Evolutionary conservation across 2,888 invertebrate genomes (phyloP), one percentile per base, ranked within the genome.

Genomic region (Chrysina gloriosa): DNA sequence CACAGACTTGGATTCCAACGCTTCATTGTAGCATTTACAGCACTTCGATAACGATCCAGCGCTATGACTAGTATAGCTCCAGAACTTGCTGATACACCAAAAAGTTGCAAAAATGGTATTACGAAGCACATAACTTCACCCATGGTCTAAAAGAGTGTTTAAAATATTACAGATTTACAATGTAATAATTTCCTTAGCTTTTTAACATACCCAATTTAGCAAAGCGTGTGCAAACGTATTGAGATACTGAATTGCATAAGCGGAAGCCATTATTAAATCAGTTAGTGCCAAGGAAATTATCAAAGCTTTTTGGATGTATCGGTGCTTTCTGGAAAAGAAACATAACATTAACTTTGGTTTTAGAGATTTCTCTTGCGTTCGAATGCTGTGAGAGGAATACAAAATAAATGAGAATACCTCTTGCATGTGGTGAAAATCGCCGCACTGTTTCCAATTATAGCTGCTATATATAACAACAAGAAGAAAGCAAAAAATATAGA

Each of bases 51-150:
- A 56, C 88, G 82, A 75, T 89, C 88, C 58, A 87, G 70, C 1
- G 88, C 87, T 16, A 89, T 86, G 11, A 84, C 83, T 7, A 87
- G 82, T 14, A 89, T 77, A 0, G 86, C 84, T 56, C 86, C 76
- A 9, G 87, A 87, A 72, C 86, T 86, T 1, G 83, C 84, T 31
- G 87, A 74, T 34, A 87, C 82, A 1, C 86, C 85, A 0, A 83
- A 80, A 0, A 85, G 84, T 73, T 87, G 86, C 0, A 84, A 73
- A 73, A 85, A 84, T 1, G 88, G 87, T 56, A 86, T 79, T 29
- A 85, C 77, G 16, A 79, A 78, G 71, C 89, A 89, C 81, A 86
- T 76, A 39, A 84, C 76, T 11, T 77, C 71, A 0, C 87, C 87
- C 39, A 86, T 75, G 2, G 77, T 78, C 87, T 87, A 70, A 5